Base-by-base conservation (phyloP, 2,113 vertebrate genomes). In the Ploceus nigricollis region DNA sequence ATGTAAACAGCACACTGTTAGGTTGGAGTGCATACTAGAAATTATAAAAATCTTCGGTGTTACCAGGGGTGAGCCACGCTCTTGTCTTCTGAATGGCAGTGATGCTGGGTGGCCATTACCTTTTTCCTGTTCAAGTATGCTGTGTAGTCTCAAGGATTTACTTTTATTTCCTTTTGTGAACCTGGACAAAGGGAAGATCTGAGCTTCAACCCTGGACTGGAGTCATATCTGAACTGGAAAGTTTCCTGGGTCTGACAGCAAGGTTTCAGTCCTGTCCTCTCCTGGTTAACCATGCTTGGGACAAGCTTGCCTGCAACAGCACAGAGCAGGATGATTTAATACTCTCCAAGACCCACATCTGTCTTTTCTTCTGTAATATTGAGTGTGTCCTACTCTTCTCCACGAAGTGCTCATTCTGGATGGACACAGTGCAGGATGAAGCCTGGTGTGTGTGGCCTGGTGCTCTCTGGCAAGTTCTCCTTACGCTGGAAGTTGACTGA, bases 401-500 rank as follows among this genome's bases (percentile, higher is more conserved):
- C 56, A 40, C 33, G 8, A 60, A 60, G 22, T 60, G 48, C 58
- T 87, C 3, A 0, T 50, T 83, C 48, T 48, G 73, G 42, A 42
- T 37, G 2, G 13, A 4, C 4, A 0, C 1, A 2, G 14, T 2
- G 5, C 64, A 44, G 71, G 72, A 40, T 47, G 64, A 40, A 66
- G 6, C n/a, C 33, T 0, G 1, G 13, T 39, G 1, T 28, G 22
- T 33, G 70, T 1, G 1, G 10, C 51, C 42, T 69, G 33, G 40
- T 31, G 51, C 82, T 85, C 6, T 2, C 53, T 60, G 73, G 3
- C 2, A 6, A 64, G 18, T 70, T 82, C 39, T 27, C 15, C 5
- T 63, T 17, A 3, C 0, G 0, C 40, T 75, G 6, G 25, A 53
- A 60, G 24, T 44, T 66, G 33, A 3, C 75, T 47, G 16, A 44